These are phyloP conservation scores for Oryzias sinensis DNA, from an alignment of 2,797 vertebrate species.

Conservation along the genomic window DNA sequence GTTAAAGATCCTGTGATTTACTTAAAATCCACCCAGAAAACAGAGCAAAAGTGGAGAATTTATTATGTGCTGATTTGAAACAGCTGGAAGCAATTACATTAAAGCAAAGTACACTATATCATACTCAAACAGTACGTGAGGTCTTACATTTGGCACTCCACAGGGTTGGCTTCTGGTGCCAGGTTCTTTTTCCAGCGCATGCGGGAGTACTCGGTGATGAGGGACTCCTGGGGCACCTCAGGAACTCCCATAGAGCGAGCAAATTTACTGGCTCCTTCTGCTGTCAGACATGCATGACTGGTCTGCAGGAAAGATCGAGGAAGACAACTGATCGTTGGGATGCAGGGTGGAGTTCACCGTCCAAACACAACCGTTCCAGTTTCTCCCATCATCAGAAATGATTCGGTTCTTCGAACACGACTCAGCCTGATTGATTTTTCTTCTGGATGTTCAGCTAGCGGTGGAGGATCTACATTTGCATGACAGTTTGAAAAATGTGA, in stretches of 20 bases:
- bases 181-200: constrained; percentile 84
- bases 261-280: constrained; percentile 84
- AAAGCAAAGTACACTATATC: too few relatives aligned
- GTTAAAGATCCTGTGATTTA: too few relatives aligned
- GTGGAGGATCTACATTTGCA: not conserved
- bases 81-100: too few relatives aligned
- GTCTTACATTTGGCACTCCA: constrained; percentile 82
- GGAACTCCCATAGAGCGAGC: constrained; percentile 84
- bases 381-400: too few relatives aligned
- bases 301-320: constrained; percentile 77
- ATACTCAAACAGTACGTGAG: not conserved
- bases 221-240: constrained; percentile 80
- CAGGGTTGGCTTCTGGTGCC: constrained; percentile 68
- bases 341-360: not conserved
- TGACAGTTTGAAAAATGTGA: not conserved
- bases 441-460: not conserved
- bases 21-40: too few relatives aligned
- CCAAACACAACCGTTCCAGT: not conserved
- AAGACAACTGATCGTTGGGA: too few relatives aligned
- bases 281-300: constrained; percentile 85
- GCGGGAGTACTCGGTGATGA: constrained; percentile 84
- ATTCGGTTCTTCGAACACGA: not conserved
- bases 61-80: too few relatives aligned
- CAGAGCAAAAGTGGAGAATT: too few relatives aligned
- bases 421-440: not conserved